Evolutionary conservation across 2,888 invertebrate genomes (phyloP).

Genomic region (Acheta domesticus): DNA sequence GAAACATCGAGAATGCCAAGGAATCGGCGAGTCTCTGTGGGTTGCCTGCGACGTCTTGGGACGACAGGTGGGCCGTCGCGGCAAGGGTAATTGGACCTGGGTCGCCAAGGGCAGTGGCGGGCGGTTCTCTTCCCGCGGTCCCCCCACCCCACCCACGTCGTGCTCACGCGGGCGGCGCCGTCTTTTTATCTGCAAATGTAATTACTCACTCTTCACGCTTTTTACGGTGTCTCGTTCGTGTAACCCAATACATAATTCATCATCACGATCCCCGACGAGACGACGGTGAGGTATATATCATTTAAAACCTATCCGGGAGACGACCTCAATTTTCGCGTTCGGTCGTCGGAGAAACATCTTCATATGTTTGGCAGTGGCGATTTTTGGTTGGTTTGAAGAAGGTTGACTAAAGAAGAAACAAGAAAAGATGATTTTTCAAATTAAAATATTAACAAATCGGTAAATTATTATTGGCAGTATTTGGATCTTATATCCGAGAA

Average conservation of each 20-base stretch:
- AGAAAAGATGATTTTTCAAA: no score
- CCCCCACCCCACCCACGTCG: neutral
- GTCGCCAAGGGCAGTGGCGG: no score
- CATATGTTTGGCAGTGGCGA: neutral
- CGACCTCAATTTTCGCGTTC: neutral
- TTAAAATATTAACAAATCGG: no score
- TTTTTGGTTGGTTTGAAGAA: no score
- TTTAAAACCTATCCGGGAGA: neutral
- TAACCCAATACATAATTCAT: conserved; percentile 18
- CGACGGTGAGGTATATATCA: neutral
- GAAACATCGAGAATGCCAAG: no score
- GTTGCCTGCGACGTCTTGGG: no score
- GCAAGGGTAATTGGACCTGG: no score
- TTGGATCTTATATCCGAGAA: no score
- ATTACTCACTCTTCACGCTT: conserved; percentile 18
- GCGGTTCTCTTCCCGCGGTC: neutral
- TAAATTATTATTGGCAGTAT: no score
- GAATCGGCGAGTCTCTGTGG: no score
- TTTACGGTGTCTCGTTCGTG: conserved; percentile 1
- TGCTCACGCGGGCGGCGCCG: neutral
- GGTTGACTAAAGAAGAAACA: no score
- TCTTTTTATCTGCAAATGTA: neutral
- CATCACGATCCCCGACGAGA: conserved; percentile 5
- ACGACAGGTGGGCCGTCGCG: no score
- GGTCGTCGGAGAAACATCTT: neutral